Evolutionary conservation across 2,888 invertebrate genomes (phyloP), one percentile per base, ranked within the genome.

Genomic region (Cremastinae sp.): DNA sequence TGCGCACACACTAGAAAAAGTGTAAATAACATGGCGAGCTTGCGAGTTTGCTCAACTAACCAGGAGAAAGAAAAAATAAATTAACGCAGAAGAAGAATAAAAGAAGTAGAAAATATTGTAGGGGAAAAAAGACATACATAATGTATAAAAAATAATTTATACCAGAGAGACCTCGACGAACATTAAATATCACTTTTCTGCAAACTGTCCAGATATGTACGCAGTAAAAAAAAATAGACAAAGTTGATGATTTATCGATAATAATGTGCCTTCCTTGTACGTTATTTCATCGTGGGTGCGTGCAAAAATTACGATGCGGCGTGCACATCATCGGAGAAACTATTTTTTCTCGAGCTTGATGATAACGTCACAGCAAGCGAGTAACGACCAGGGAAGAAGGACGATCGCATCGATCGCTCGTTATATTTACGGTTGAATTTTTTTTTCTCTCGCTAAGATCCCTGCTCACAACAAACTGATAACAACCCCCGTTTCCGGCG

Each of bases 41-140:
- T n/a, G n/a, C n/a, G n/a, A 72, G 34, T 68, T 47, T 68, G 59
- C 54, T 56, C 70, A 76, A 80, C 78, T 71, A 68, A 78, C 76
- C 56, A 61, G 49, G 51, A 58, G 16, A 43, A 28, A 22, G 51
- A 12, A 9, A 41, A 14, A 38, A 34, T 28, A 12, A 10, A 45
- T 38, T 22, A 22, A 41, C 9, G 16, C 18, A 53, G 45, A n/a
- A 45, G n/a, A 49, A 49, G 14, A n/a, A n/a, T n/a, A n/a, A n/a
- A n/a, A n/a, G n/a, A n/a, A n/a, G n/a, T n/a, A n/a, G n/a, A n/a
- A n/a, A n/a, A n/a, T n/a, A n/a, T n/a, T n/a, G n/a, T n/a, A n/a
- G n/a, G n/a, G n/a, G n/a, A n/a, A n/a, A n/a, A n/a, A n/a, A n/a
- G n/a, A n/a, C n/a, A n/a, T n/a, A n/a, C n/a, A n/a, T n/a, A n/a